Conservation (phyloP, 2,113 vertebrate genomes). For the Passer montanus region DNA sequence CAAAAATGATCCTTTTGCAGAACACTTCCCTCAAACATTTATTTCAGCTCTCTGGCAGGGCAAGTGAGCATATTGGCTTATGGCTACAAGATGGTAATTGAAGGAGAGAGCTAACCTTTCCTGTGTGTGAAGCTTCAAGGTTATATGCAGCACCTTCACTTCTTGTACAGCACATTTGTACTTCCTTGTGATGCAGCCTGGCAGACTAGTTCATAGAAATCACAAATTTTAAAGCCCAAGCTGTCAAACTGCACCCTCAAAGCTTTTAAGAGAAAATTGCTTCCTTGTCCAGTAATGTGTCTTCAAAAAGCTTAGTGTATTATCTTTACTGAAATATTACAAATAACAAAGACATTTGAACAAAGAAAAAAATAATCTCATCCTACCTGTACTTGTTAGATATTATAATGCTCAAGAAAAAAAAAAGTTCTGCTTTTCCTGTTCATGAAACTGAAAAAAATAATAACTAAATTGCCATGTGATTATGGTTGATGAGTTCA, state of each 20-base stretch:
- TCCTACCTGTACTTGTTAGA: neutral
- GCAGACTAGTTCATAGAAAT: neutral
- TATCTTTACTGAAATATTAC: neutral
- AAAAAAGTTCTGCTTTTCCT: neutral
- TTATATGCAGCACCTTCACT: neutral
- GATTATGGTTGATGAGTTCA: neutral
- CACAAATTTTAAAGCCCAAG: neutral
- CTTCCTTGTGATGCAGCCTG: neutral
- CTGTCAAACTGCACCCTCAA: neutral
- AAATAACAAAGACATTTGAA: neutral
- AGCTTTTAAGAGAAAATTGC: neutral
- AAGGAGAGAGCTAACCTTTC: neutral
- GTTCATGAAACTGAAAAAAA: neutral
- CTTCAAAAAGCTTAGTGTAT: neutral
- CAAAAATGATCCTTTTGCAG: neutral
- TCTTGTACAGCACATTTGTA: neutral
- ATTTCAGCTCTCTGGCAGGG: neutral
- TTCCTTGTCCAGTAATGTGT: neutral
- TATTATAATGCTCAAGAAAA: neutral
- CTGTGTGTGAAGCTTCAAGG: neutral
- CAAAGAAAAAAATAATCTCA: neutral
- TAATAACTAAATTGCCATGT: neutral
- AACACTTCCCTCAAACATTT: rapidly evolving
- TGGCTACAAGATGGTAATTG: neutral
- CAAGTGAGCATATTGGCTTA: neutral